phyloP scores from a whole-genome alignment of 2,888 invertebrate genomes.

The Mantis religiosa region DNA sequence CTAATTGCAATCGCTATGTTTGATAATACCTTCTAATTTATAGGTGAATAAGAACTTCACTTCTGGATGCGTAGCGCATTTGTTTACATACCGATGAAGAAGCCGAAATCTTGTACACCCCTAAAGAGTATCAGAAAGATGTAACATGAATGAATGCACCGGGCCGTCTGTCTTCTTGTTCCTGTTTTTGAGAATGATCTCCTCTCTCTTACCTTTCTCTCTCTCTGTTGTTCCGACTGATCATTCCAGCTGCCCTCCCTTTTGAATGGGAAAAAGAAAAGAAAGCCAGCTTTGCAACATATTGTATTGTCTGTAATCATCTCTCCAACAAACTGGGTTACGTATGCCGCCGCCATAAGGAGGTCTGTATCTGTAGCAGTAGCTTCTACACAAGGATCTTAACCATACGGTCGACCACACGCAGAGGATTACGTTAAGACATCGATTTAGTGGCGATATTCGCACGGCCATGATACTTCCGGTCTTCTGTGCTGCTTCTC shows the following conservation, averaged over 20 bases:
- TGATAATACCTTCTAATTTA: too few species aligned
- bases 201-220: neutral
- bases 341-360: neutral
- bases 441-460: neutral
- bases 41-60: too few species aligned
- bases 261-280: neutral
- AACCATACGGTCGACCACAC: neutral
- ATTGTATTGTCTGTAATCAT: neutral
- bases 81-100: too few species aligned
- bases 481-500: too few species aligned
- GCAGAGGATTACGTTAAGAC: neutral
- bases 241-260: neutral
- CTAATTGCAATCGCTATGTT: too few species aligned
- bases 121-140: neutral
- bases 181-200: conserved; percentile 7
- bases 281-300: neutral
- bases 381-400: neutral
- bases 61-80: too few species aligned
- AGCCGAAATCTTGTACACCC: neutral
- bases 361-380: neutral
- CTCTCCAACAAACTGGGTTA: neutral
- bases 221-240: neutral
- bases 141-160: neutral
- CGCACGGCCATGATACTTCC: too few species aligned
- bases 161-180: neutral